Evolutionary conservation across 1,140 invertebrate species (phyloP), one percentile per base, ranked within the genome.

Genomic region (Cotesia glomerata): DNA sequence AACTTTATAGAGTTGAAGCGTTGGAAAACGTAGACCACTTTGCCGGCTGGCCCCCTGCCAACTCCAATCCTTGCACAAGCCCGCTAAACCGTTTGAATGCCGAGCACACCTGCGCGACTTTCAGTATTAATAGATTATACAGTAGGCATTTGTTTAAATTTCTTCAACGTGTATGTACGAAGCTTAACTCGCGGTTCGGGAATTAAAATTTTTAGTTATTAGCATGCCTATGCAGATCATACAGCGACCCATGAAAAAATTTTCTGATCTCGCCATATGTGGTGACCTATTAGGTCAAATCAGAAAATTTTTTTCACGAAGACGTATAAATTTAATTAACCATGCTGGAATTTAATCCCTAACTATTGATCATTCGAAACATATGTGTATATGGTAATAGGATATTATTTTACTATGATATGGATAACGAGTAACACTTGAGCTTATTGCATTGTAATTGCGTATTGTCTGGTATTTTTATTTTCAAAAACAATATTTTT

Each of bases 81-180:
- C 75, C 61, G 76, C 77, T 75, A 77, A 81, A 72, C 77, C 71
- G 56, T 61, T 74, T 77, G 79, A 80, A 79, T 83, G 79, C 77
- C 76, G 77, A 81, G 74, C 73, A 74, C 74, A 83, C 79, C 78
- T 79, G 80, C 65, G 80, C 77, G 76, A 78, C 77, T 78, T 78
- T 65, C 75, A 58, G 72, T 72, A 79, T 79, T 81, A 80, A 82
- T 82, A 78, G 80, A 83, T 83, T 78, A 81, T 76, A 74, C 77
- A 54, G 16, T 71, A 32, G 62, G 45, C 75, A 72, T 80, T 78
- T 74, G 59, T 77, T 69, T 78, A 67, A 72, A 54, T 77, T 54
- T n/a, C 11, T n/a, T n/a, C 45, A 49, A 49, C n/a, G 49, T 26
- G 13, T 32, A 54, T 11, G 16, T n/a, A 3, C 11, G 52, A 66